Conservation (phyloP, 2,888 invertebrate species). For the Cataglyphis altisquamis region DNA sequence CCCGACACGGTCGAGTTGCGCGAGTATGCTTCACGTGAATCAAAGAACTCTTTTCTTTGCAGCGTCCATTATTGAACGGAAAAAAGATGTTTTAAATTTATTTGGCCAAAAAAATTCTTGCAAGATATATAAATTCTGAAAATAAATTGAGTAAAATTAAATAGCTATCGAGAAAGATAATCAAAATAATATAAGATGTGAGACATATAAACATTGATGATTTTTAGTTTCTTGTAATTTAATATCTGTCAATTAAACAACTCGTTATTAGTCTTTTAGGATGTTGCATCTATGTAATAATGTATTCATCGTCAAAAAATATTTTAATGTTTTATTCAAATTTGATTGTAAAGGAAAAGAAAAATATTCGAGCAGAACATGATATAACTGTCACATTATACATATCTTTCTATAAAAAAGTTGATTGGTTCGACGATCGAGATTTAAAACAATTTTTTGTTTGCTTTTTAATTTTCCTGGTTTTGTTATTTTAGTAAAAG, state of each 20-base stretch:
- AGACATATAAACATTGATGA: not conserved
- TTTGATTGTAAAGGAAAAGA: not conserved
- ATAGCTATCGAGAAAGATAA: not conserved
- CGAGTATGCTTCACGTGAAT: constrained; percentile 74
- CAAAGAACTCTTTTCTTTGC: constrained; percentile 43
- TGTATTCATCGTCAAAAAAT: not conserved
- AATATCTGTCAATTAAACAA: too few relatives aligned
- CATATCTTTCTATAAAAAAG: not conserved
- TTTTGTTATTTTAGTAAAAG: not conserved
- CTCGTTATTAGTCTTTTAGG: too few relatives aligned
- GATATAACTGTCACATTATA: too few relatives aligned
- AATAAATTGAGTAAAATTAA: not conserved
- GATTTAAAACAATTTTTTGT: not conserved
- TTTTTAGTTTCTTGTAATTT: too few relatives aligned
- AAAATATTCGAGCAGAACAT: not conserved
- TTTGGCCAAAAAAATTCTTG: not conserved
- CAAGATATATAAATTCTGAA: not conserved
- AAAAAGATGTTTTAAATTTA: not conserved
- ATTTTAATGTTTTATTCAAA: not conserved
- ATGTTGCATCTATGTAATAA: too few relatives aligned
- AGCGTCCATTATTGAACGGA: not conserved
- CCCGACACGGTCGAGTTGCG: constrained; percentile 81
- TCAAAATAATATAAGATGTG: not conserved
- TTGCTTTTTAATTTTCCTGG: not conserved
- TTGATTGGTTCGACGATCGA: not conserved